Conservation (phyloP, 2,888 invertebrate species). For the Ypsolopha scabrella region DNA sequence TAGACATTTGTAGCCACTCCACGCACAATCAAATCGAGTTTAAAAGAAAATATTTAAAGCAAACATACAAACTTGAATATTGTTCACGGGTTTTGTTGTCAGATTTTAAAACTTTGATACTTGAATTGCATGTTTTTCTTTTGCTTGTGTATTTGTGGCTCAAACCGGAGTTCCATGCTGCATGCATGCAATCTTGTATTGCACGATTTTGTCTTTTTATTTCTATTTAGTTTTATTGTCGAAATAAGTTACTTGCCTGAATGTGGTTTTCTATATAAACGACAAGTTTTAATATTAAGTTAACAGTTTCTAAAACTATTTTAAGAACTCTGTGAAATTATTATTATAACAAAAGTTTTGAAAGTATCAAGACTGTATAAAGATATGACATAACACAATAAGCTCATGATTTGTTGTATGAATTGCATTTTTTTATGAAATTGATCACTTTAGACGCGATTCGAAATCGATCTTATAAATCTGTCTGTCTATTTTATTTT, state of each 20-base stretch:
- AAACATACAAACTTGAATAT: slow-evolving; percentile 50
- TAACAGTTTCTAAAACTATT: too few species aligned
- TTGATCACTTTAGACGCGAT: slow-evolving; percentile 32
- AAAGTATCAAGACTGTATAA: slow-evolving; percentile 32
- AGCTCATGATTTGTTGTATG: slow-evolving; percentile 54
- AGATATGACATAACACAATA: slow-evolving; percentile 38
- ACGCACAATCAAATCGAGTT: slow-evolving; percentile 30
- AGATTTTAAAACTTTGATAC: slow-evolving; percentile 28
- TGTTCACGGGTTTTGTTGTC: slow-evolving; percentile 19
- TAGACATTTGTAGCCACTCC: slow-evolving; percentile 38
- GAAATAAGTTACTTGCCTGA: too few species aligned
- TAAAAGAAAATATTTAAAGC: slow-evolving; percentile 56
- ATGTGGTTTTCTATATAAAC: too few species aligned
- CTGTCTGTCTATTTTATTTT: too few species aligned
- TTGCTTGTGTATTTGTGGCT: too few species aligned
- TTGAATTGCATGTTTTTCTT: slow-evolving; percentile 11
- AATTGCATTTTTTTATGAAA: slow-evolving; percentile 63
- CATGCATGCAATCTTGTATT: too few species aligned
- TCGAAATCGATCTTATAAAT: too few species aligned
- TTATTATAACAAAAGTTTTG: neutral
- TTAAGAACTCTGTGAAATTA: neutral
- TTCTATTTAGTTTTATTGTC: too few species aligned
- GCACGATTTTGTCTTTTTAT: too few species aligned
- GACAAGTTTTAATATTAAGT: too few species aligned
- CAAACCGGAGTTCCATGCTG: too few species aligned